Evolutionary conservation across 2,888 invertebrate genomes (phyloP), one percentile per base, ranked within the genome.

Genomic region (Nemotelus pantherinus): DNA sequence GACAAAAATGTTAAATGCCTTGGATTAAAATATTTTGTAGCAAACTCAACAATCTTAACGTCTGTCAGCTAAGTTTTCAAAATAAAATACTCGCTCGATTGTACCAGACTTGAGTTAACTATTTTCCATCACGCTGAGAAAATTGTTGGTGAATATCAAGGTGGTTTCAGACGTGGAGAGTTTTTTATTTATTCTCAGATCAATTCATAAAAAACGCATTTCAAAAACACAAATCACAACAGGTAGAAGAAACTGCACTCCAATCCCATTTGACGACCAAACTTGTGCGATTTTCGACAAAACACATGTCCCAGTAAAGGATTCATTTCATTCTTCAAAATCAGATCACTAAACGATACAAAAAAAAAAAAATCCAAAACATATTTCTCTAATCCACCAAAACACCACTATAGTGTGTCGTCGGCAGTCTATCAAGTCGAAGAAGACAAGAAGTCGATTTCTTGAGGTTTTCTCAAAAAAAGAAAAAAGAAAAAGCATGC

Each of bases 391-490:
- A 3, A 47, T 67, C 67, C 48, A 10, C 47, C n/a, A n/a, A 47
- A 48, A 10, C 3, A 53, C 6, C 53, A 53, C 1, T 7, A 6
- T 7, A 7, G 10, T 53, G 10, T 53, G 25, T 43, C 63, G 10
- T 63, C 7, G 9, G 5, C 41, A 63, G 7, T 63, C n/a, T 43
- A 43, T 6, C 63, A 41, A 43, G 39, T 63, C 63, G 9, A 41
- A 64, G 43, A 67, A 67, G 48, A 67, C 45, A 47, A 45, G 67
- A 48, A 67, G 67, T 67, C 47, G 67, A 67, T 67, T 67, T 63
- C n/a, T 67, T 67, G 67, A 67, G 67, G 67, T 67, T 67, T 63
- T 63, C 43, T 5, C 2, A 7, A 47, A 10, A n/a, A 25, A 67
- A n/a, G 67, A 67, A 10, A 47, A 10, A 25, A 25, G 47, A n/a